Evolutionary conservation across 1,140 invertebrate species (phyloP), one percentile per base, ranked within the genome.

Genomic region (Drosophila seguyi): DNA sequence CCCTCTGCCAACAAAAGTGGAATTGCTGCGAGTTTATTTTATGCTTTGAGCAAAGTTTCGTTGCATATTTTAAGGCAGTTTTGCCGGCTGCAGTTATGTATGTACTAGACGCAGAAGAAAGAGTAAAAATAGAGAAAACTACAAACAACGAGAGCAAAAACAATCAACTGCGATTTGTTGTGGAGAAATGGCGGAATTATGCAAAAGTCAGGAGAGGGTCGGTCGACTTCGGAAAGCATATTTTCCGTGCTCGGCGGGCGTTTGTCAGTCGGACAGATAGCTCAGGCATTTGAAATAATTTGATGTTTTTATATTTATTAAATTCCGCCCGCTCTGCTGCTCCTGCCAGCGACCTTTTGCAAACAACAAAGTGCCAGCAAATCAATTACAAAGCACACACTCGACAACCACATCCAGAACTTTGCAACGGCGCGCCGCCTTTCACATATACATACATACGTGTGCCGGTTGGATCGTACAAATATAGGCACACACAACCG

Each of bases 261-360:
- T 87, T 87, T 87, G 85, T 87, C 84, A 61, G 61, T 34, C 66
- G 57, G 52, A 66, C 61, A 56, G 53, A 88, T 79, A 67, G 84
- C 66, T 76, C 79, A 88, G 68, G 67, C 85, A 88, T 88, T 88
- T 90, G 84, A 88, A 88, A 88, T 88, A 88, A 88, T 88, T 88
- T 88, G 84, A 88, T 88, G 84, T 90, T 88, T 88, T 88, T 86
- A 88, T 88, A 88, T 88, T 88, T 88, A 88, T 88, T 90, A 90
- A 88, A 88, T 88, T 88, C 77, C 67, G 45, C 47, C 48, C 59
- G 3, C n/a, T 29, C n/a, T 29, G 16, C 38, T 14, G 20, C 48
- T 25, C 20, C 55, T 25, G 18, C 29, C 55, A 55, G 44, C 50
- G 42, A 67, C 63, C 63, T 44, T 76, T 73, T 39, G 77, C 61